Evolutionary conservation across 2,888 invertebrate genomes (phyloP).

Genomic region (Oxyscelio sp.): DNA sequence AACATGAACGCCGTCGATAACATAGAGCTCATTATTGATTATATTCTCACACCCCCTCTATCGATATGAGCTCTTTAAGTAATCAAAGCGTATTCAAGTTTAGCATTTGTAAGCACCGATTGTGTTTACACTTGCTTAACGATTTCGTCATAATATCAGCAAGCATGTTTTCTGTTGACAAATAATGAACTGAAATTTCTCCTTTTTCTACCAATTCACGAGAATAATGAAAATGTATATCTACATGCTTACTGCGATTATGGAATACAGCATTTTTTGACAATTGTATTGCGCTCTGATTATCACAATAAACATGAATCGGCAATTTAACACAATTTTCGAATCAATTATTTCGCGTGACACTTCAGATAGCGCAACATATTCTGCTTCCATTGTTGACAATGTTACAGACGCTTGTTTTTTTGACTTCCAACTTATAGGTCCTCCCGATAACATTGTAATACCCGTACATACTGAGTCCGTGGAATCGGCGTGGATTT

Average conservation of each 20-base stretch:
- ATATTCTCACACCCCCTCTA: neutral
- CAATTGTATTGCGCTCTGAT: conserved; percentile 22
- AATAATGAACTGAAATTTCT: conserved; percentile 32
- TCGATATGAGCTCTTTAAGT: neutral
- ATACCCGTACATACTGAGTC: no score
- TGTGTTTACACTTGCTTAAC: conserved; percentile 22
- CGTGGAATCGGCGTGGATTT: no score
- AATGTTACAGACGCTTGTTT: conserved; percentile 15
- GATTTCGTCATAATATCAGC: conserved; percentile 54
- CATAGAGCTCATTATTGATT: no score
- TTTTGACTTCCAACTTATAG: conserved; percentile 5
- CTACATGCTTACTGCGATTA: conserved; percentile 49
- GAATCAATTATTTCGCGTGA: conserved; percentile 39
- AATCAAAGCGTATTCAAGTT: neutral
- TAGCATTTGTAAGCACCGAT: neutral
- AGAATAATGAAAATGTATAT: conserved; percentile 28
- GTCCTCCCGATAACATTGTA: neutral
- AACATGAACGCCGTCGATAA: no score
- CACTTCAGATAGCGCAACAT: conserved; percentile 38
- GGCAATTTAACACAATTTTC: conserved; percentile 29
- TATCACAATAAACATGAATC: conserved; percentile 27
- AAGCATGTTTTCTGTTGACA: conserved; percentile 37
- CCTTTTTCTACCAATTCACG: conserved; percentile 20
- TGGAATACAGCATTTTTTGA: conserved; percentile 32
- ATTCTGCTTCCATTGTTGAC: conserved; percentile 26